Percentiles rank a stretch among this genome's conserved stretches.
Conservation (phyloP, 1,140 invertebrate species). For the Lordiphosa clarofinis region DNA sequence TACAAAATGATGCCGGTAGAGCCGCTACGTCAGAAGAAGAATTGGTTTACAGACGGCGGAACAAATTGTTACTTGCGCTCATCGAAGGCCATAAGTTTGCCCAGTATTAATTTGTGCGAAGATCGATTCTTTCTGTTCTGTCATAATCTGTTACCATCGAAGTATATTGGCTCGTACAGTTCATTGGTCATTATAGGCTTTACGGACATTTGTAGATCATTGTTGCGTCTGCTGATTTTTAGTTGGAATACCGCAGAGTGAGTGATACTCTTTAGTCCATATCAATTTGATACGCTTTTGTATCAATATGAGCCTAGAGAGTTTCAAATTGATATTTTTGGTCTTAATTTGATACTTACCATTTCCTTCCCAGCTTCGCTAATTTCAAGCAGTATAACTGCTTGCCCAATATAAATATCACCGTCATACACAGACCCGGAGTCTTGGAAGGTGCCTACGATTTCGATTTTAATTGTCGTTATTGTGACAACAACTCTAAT, state of each 20-base stretch:
- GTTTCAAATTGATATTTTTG: too few species aligned
- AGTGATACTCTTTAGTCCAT: too few species aligned
- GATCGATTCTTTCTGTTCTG: constrained; percentile 36
- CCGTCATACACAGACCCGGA: constrained; percentile 33
- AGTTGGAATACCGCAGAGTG: constrained; percentile 53
- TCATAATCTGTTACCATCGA: constrained; percentile 44
- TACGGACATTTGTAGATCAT: constrained; percentile 31
- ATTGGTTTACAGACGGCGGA: constrained; percentile 28
- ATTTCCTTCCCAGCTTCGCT: constrained; percentile 18
- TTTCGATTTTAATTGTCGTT: constrained; percentile 14
- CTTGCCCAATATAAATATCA: constrained; percentile 46
- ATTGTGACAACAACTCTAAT: constrained; percentile 3
- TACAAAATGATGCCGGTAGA: constrained; percentile 59
- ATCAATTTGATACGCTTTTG: too few species aligned
- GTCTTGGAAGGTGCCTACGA: constrained; percentile 54
- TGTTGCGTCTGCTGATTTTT: constrained; percentile 47
- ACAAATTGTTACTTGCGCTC: not conserved
- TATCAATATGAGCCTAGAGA: too few species aligned
- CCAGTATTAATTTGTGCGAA: constrained; percentile 15
- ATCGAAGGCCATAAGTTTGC: not conserved
- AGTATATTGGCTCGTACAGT: constrained; percentile 18
- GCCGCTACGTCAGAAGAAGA: constrained; percentile 41
- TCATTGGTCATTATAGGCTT: constrained; percentile 42
- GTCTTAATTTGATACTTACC: too few species aligned
- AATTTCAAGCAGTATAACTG: constrained; percentile 36